phyloP scores from a whole-genome alignment of 2,113 vertebrate genomes.

The Brevimyrus niger region DNA sequence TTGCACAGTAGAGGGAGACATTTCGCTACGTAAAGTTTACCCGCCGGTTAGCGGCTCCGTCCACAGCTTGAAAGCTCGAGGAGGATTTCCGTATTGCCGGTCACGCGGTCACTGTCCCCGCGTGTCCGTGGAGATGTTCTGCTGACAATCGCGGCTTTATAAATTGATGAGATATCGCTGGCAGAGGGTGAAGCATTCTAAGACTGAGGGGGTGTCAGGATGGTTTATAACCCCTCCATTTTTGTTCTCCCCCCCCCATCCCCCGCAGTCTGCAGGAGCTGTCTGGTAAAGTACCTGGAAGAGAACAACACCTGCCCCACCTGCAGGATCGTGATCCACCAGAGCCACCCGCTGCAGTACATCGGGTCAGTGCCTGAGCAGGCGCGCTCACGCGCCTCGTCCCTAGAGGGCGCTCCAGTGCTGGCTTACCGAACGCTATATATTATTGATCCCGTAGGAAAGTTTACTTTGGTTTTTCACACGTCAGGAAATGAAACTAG shows the following conservation, averaged over 20 bases:
- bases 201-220: neutral
- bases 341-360: slow-evolving; percentile 97
- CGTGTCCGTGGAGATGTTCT: neutral
- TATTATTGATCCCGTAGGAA: neutral
- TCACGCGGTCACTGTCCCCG: neutral
- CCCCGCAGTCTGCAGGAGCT: slow-evolving; percentile 88
- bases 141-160: neutral
- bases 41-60: neutral
- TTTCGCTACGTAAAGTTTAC: neutral
- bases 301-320: slow-evolving; percentile 99
- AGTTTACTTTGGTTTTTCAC: neutral
- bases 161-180: neutral
- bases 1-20: neutral
- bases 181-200: neutral
- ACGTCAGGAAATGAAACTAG: neutral
- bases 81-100: neutral
- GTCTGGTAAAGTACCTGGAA: slow-evolving; percentile 95
- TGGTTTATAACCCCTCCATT: neutral
- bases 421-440: neutral
- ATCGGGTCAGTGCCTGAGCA: slow-evolving; percentile 75
- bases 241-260: neutral
- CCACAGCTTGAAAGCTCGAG: neutral
- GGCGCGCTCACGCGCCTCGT: neutral
- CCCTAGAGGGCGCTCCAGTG: neutral
- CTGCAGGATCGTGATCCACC: slow-evolving; percentile 97